Evolutionary conservation across 2,888 invertebrate species (phyloP).

Genomic region (Caenorhabditis sp.): DNA sequence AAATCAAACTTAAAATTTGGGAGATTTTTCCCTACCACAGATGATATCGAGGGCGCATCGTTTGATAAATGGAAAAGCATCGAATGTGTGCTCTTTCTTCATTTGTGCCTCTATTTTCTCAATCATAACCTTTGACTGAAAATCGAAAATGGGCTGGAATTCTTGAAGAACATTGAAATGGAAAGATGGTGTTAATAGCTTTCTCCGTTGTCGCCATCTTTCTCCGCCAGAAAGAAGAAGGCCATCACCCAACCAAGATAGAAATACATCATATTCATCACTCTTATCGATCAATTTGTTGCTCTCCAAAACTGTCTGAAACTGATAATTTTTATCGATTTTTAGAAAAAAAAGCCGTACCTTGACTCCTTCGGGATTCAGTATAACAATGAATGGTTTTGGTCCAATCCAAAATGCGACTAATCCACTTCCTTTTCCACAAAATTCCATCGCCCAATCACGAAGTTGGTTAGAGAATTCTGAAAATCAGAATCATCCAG

Average conservation of each 20-base stretch:
- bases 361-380: slow-evolving; percentile 32
- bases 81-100: slow-evolving; percentile 63
- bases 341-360: not conserved
- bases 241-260: slow-evolving; percentile 74
- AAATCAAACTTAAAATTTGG: too few relatives aligned
- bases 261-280: slow-evolving; percentile 72
- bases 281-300: slow-evolving; percentile 70
- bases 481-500: slow-evolving; percentile 7
- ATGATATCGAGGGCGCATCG: slow-evolving; percentile 74
- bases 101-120: slow-evolving; percentile 34
- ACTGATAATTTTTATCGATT: not conserved
- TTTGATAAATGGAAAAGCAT: slow-evolving; percentile 74
- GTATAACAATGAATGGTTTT: slow-evolving; percentile 23
- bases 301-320: slow-evolving; percentile 57
- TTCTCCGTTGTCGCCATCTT: slow-evolving; percentile 73
- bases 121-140: slow-evolving; percentile 45
- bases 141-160: slow-evolving; percentile 68
- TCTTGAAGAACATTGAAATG: slow-evolving; percentile 74
- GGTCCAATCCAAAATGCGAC: slow-evolving; percentile 40
- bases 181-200: slow-evolving; percentile 74
- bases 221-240: slow-evolving; percentile 72
- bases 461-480: slow-evolving; percentile 31
- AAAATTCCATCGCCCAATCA: slow-evolving; percentile 32
- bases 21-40: too few relatives aligned
- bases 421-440: slow-evolving; percentile 13